Conservation (phyloP, 64 coral and sea anemone species). For the Montipora foliosa region DNA sequence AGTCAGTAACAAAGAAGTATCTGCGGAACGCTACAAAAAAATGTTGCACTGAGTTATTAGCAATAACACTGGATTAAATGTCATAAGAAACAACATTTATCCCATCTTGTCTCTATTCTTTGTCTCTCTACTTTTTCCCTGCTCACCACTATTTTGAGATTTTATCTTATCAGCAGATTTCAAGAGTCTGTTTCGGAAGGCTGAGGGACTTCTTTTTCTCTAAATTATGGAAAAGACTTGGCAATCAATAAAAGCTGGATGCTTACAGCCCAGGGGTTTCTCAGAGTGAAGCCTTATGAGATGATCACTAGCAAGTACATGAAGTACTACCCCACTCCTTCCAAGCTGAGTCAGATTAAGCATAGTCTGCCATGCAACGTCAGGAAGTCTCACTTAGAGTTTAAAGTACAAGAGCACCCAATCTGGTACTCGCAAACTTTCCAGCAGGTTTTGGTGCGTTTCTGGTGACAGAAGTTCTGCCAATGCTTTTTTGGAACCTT, state of each 20-base stretch:
- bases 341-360: conserved; percentile 21
- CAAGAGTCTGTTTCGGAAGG: not conserved
- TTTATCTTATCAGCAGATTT: not conserved
- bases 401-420: conserved; percentile 39
- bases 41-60: not conserved
- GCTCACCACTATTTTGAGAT: not conserved
- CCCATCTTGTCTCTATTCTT: not conserved
- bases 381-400: not conserved
- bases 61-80: not conserved
- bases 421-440: conserved; percentile 40
- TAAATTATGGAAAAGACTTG: not conserved
- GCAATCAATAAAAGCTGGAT: not conserved
- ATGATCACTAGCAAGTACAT: not conserved
- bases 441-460: not conserved
- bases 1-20: too few species aligned
- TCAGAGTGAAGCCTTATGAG: not conserved
- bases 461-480: not conserved
- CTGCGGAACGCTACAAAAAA: not conserved
- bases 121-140: not conserved
- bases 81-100: not conserved
- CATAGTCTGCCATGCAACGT: conserved; percentile 38
- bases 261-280: not conserved
- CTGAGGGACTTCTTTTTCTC: not conserved
- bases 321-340: not conserved
- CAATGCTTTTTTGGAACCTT: not conserved